phyloP scores from a whole-genome alignment of 2,113 vertebrate genomes.

The Coracopsis vasa region DNA sequence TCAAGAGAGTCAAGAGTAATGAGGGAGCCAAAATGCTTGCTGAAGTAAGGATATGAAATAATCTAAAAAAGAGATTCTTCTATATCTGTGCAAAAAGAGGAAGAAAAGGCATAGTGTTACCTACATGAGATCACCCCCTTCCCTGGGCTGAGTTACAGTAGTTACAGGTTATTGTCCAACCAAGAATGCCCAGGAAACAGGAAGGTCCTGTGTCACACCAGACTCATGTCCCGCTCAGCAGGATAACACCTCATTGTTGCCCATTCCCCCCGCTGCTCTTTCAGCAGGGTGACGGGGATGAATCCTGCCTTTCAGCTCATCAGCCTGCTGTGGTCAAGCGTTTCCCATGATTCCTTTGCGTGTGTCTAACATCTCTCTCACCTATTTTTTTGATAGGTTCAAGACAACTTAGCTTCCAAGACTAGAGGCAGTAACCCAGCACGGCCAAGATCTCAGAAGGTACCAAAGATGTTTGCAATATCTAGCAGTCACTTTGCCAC shows the following conservation, averaged over 20 bases:
- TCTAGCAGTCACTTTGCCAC: not conserved
- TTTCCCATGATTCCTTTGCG: not conserved
- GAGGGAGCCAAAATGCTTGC: not conserved
- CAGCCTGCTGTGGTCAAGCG: not conserved
- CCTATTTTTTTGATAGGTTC: not conserved
- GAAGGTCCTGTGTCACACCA: not conserved
- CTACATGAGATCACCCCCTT: not conserved
- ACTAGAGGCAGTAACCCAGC: not conserved
- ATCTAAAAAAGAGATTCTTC: not conserved
- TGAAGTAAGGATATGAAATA: not conserved
- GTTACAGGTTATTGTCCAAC: not conserved
- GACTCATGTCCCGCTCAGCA: rapidly evolving
- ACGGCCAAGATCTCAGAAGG: not conserved
- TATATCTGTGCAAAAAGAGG: not conserved
- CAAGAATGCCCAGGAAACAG: not conserved
- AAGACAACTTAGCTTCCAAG: not conserved
- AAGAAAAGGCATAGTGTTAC: not conserved
- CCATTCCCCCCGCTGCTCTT: not conserved
- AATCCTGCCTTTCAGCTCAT: not conserved
- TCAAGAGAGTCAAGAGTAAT: not conserved
- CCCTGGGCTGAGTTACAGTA: not conserved
- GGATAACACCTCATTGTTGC: not conserved
- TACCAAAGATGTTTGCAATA: not conserved
- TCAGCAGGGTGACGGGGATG: not conserved
- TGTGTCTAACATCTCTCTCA: not conserved